Percentiles rank a stretch among this genome's conserved stretches.
These are phyloP conservation scores for Grallaria varia DNA, from an alignment of 2,113 vertebrate genomes.

Conservation along the genomic window DNA sequence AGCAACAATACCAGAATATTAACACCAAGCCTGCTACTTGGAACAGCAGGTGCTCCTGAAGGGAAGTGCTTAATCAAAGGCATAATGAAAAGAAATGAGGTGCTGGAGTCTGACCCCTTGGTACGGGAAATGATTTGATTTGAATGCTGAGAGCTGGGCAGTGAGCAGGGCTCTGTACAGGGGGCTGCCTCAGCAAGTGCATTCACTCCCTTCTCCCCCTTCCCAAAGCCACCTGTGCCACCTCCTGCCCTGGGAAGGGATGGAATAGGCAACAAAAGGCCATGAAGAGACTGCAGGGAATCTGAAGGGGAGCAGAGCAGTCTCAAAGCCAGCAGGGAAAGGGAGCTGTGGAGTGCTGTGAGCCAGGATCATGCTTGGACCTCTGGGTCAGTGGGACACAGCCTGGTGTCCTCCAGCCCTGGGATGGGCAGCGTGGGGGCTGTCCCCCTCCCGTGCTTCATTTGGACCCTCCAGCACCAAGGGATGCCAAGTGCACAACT, in stretches of 20 bases:
- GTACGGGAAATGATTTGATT: neutral
- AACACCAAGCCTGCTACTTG: neutral
- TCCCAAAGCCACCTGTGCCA: neutral
- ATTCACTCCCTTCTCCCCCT: neutral
- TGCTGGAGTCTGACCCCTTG: neutral
- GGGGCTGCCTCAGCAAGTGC: accelerated
- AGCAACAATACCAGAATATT: neutral
- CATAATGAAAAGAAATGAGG: neutral
- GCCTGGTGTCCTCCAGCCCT: neutral
- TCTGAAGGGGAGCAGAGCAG: neutral
- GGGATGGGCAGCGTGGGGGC: neutral
- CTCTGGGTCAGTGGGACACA: neutral
- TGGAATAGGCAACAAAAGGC: neutral
- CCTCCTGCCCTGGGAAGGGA: neutral
- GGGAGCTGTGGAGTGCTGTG: accelerated
- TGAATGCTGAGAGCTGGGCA: neutral
- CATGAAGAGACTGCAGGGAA: neutral
- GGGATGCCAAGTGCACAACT: accelerated
- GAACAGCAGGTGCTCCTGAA: neutral
- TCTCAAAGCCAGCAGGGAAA: neutral
- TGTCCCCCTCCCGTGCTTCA: neutral
- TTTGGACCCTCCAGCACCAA: neutral
- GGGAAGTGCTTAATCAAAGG: constrained; percentile 8
- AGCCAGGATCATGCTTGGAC: accelerated
- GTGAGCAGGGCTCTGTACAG: neutral